Base-by-base conservation (phyloP, 2,888 invertebrate genomes). In the Microctonus hyperodae region DNA sequence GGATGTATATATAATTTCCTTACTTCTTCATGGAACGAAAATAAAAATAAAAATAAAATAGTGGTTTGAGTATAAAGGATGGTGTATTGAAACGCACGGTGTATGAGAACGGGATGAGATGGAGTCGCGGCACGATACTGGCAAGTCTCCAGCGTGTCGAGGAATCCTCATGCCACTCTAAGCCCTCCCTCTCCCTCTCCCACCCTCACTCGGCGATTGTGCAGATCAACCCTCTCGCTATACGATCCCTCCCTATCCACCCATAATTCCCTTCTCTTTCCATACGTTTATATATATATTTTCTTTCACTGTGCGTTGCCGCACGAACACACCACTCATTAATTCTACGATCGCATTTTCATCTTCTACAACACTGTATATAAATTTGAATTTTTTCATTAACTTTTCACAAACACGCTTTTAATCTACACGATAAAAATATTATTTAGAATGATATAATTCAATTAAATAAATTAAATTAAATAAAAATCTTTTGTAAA, bases 81-180 rank as follows among this genome's bases (percentile, higher is more conserved):
- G 4, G 4, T 44, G 20, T 22, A 16, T 7, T 55, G 3, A 6
- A 33, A 61, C 40, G 67, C 60, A 62, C 67, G 44, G 16, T 44
- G 7, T 44, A 44, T 67, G 69, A 71, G 75, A 76, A 76, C 75
- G 74, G 80, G 78, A 75, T 80, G 78, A 78, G 81, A 76, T 74
- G 73, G 81, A 78, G 76, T 77, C 82, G 78, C 82, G 80, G 78
- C 81, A 79, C 81, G 79, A 77, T 80, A 83, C 83, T 83, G 82
- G 82, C 79, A 79, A 70, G 75, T 73, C 74, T 71, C 70, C 75
- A 75, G 71, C 72, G 74, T 80, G 75, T 78, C 81, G 79, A 78
- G 76, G 76, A 77, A 79, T 81, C 81, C 79, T 82, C 82, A 81
- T 82, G 80, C 79, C 76, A 76, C 74, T 69, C 59, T 23, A 65